Percentiles rank a stretch among this genome's conserved stretches.
These are phyloP conservation scores for Vicugna pacos DNA, from an alignment of 2,113 vertebrate genomes.

Conservation along the genomic window DNA sequence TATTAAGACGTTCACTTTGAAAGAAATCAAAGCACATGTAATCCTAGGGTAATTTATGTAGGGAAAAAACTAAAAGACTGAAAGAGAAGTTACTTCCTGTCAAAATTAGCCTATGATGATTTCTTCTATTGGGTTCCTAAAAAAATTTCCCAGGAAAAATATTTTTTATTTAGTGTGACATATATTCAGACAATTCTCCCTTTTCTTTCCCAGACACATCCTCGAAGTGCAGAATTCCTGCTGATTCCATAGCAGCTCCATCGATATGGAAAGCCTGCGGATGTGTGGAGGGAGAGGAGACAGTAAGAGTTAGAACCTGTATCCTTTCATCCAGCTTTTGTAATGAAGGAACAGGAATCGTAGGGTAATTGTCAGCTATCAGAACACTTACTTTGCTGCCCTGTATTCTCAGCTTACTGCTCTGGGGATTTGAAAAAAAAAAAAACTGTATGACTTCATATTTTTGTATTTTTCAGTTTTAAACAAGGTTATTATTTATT, in stretches of 20 bases:
- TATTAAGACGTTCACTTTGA: constrained; percentile 58
- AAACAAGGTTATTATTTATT: neutral
- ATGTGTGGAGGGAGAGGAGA: neutral
- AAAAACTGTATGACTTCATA: neutral
- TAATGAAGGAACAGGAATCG: neutral
- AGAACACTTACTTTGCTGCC: neutral
- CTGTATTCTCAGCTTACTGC: neutral
- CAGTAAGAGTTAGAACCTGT: neutral
- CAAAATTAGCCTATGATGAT: constrained; percentile 55
- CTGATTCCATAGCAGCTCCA: neutral
- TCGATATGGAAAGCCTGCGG: neutral
- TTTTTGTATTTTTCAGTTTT: neutral
- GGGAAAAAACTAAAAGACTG: neutral
- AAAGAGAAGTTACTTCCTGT: neutral
- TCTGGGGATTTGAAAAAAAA: neutral
- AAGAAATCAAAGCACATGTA: constrained; percentile 16
- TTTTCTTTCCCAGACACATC: neutral
- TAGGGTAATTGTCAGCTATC: neutral
- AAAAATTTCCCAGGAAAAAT: constrained; percentile 55
- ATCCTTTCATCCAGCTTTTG: neutral
- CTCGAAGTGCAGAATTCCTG: neutral
- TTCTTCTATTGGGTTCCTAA: constrained; percentile 52
- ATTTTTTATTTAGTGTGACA: neutral
- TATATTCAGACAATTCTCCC: neutral
- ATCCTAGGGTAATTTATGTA: neutral